Conservation (phyloP, 2,888 invertebrate genomes). For the Acheta domesticus region DNA sequence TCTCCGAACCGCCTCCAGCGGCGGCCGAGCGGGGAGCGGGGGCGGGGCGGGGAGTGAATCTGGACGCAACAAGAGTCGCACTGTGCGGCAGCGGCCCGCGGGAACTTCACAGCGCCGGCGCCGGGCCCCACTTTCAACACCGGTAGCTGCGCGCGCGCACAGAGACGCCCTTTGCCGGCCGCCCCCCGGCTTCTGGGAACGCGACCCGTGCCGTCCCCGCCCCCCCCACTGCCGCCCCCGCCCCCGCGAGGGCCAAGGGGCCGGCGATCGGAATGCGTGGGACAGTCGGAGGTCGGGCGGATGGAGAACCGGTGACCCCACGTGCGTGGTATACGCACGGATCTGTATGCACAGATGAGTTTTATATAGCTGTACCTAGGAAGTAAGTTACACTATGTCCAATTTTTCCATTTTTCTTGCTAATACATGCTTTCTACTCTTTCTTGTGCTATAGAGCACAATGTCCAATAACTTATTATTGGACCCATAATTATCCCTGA, state of each 20-base stretch:
- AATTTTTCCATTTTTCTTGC: no score
- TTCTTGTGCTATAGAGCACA: no score
- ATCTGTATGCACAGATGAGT: no score
- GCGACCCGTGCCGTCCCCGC: slow-evolving; percentile 19
- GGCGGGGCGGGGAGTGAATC: background rate
- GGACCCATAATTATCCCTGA: no score
- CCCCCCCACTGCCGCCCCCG: slow-evolving; percentile 12
- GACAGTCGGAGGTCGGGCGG: background rate
- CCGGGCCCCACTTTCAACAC: slow-evolving; percentile 12
- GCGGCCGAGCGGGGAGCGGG: background rate
- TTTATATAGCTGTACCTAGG: no score
- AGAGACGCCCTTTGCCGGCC: background rate
- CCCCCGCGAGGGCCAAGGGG: background rate
- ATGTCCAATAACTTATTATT: no score
- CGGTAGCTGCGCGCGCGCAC: background rate
- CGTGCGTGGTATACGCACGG: background rate
- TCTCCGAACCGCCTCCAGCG: background rate
- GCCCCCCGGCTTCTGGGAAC: slow-evolving; percentile 20
- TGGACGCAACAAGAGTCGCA: background rate
- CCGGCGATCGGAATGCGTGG: background rate
- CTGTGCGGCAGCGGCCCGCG: background rate
- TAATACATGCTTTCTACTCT: no score
- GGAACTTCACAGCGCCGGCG: slow-evolving; percentile 10
- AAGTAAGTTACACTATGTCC: no score
- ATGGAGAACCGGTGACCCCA: background rate